Evolutionary conservation across 2,797 vertebrate species (phyloP).

Genomic region (Moxostoma hubbsi): DNA sequence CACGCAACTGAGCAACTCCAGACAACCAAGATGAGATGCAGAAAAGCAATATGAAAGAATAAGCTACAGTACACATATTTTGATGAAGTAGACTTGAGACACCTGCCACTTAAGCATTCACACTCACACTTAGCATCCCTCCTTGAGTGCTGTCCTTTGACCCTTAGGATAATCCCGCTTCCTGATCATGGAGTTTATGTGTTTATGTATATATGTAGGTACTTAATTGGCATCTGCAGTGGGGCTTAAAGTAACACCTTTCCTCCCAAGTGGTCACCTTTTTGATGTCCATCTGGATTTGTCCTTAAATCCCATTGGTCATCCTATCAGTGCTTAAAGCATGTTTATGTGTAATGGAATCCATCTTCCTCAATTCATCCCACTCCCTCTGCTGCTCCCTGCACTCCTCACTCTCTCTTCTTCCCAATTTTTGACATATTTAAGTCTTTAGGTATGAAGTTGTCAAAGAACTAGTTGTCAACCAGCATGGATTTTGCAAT

Average conservation of each 20-base stretch:
- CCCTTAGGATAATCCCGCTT: slow-evolving; percentile 35
- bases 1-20: too few species aligned
- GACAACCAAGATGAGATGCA: too few species aligned
- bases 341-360: slow-evolving; percentile 80
- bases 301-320: slow-evolving; percentile 75
- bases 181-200: not conserved
- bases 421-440: not conserved
- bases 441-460: slow-evolving; percentile 23
- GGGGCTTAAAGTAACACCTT: slow-evolving; percentile 47
- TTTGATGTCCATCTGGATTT: slow-evolving; percentile 79
- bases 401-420: slow-evolving; percentile 11
- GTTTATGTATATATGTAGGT: slow-evolving; percentile 11
- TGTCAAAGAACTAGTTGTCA: not conserved
- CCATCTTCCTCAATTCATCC: slow-evolving; percentile 62
- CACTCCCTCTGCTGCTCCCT: not conserved
- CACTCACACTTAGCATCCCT: not conserved
- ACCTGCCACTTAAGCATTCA: slow-evolving; percentile 31
- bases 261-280: slow-evolving; percentile 75
- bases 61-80: not conserved
- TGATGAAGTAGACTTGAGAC: slow-evolving; percentile 39
- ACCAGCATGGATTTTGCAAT: not conserved
- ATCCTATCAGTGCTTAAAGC: slow-evolving; percentile 76
- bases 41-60: too few species aligned
- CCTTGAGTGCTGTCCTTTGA: slow-evolving; percentile 34
- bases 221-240: slow-evolving; percentile 27